Base-by-base conservation (phyloP, 2,888 invertebrate genomes). In the Tromatobia lineatoria region DNA sequence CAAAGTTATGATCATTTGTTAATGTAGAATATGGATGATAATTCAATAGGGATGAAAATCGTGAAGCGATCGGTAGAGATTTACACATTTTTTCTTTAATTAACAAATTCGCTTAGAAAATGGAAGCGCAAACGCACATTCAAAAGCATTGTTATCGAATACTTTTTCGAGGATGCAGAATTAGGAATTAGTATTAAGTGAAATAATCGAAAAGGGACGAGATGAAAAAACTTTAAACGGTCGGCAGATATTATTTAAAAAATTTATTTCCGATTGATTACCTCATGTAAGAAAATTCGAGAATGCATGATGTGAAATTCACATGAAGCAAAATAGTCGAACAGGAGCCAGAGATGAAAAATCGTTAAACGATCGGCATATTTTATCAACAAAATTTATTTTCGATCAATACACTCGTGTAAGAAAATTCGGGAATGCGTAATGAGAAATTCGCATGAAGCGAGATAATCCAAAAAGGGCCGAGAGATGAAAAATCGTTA, bases 141-240 rank as follows among this genome's bases (percentile, higher is more conserved):
- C n/a, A n/a, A n/a, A n/a, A n/a, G n/a, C n/a, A n/a, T n/a, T n/a
- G n/a, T n/a, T n/a, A n/a, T n/a, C n/a, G n/a, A n/a, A n/a, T n/a
- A n/a, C n/a, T n/a, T n/a, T 42, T 50, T 50, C 15, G n/a, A 52
- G 8, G 10, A 52, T 52, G 20, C 13, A 47, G 47, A 47, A 47
- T 47, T 47, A 47, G 1, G n/a, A n/a, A 15, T 3, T 47, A 3
- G 15, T 6, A 47, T 47, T 2, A 2, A 47, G 15, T 13, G 29
- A 42, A 8, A 54, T 20, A 1, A 18, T 59, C 59, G 34, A 34
- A 59, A 3, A 20, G 2, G 4, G 42, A 23, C 38, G 57, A 47
- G 10, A 45, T n/a, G 59, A 74, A 59, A 82, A 75, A 64, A 47
- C 34, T 57, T 70, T 15, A 66, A 71, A 47, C 34, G 69, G 59